phyloP scores from a whole-genome alignment of 2,113 vertebrate species.

The Charina bottae region DNA sequence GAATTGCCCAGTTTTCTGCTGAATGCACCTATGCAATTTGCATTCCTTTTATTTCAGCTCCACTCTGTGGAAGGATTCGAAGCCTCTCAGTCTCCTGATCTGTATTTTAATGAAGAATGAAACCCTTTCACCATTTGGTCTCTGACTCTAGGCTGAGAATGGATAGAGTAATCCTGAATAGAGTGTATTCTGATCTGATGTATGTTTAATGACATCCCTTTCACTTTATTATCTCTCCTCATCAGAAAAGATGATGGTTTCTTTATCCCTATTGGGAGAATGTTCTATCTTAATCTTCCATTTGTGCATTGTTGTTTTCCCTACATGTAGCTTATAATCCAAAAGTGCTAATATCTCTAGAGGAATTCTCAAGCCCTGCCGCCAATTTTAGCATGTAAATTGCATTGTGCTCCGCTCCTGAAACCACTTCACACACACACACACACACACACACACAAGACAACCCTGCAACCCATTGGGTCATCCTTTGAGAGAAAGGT shows the following conservation, averaged over 20 bases:
- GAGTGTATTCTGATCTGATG: not conserved
- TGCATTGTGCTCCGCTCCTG: not conserved
- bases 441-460: no score
- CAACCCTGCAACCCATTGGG: no score
- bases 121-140: slow-evolving; percentile 5
- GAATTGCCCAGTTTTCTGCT: not conserved
- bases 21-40: not conserved
- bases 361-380: not conserved
- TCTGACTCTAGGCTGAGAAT: not conserved
- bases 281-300: slow-evolving; percentile 14
- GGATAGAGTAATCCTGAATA: not conserved
- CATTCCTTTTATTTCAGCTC: slow-evolving; percentile 8
- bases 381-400: not conserved
- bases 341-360: not conserved
- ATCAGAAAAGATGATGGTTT: not conserved
- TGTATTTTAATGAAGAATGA: slow-evolving; percentile 23
- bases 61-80: not conserved
- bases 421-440: not conserved
- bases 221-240: slow-evolving; percentile 16
- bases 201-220: not conserved
- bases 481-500: no score
- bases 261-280: not conserved
- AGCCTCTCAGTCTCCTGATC: not conserved
- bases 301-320: not conserved
- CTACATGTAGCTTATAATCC: not conserved